Evolutionary conservation across 2,113 vertebrate species (phyloP).

Genomic region (Gopherus evgoodei): DNA sequence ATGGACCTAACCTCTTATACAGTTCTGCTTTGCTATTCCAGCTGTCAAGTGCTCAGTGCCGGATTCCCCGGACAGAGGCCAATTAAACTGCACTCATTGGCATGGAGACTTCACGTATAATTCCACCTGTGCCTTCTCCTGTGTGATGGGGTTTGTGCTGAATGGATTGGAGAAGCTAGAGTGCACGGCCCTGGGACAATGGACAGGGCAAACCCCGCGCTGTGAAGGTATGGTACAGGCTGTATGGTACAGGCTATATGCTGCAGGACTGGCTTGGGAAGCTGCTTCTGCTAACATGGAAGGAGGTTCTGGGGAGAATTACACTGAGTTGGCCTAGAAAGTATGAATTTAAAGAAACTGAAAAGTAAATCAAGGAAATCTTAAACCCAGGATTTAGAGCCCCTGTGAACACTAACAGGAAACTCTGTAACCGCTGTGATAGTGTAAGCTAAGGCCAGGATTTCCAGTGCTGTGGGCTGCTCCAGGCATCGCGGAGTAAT

Average conservation of each 20-base stretch:
- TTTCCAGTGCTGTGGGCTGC: too few species aligned
- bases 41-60: constrained; percentile 52
- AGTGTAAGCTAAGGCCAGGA: too few species aligned
- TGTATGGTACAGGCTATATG: not conserved
- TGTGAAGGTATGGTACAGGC: constrained; percentile 71
- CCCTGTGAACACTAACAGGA: too few species aligned
- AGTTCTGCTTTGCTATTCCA: not conserved
- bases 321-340: not conserved
- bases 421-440: too few species aligned
- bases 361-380: not conserved
- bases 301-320: not conserved
- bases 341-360: not conserved
- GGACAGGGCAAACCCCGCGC: constrained; percentile 66
- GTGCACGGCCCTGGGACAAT: constrained; percentile 74
- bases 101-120: constrained; percentile 58
- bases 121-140: constrained; percentile 80
- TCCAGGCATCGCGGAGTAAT: too few species aligned
- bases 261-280: too few species aligned
- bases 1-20: too few species aligned
- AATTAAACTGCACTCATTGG: constrained; percentile 75
- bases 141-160: constrained; percentile 71
- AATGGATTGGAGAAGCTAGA: constrained; percentile 36
- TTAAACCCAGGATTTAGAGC: not conserved
- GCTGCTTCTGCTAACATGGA: too few species aligned
- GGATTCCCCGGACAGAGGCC: not conserved